Base-by-base conservation (phyloP, 1,140 invertebrate genomes). In the Meloidogyne floridensis region DNA sequence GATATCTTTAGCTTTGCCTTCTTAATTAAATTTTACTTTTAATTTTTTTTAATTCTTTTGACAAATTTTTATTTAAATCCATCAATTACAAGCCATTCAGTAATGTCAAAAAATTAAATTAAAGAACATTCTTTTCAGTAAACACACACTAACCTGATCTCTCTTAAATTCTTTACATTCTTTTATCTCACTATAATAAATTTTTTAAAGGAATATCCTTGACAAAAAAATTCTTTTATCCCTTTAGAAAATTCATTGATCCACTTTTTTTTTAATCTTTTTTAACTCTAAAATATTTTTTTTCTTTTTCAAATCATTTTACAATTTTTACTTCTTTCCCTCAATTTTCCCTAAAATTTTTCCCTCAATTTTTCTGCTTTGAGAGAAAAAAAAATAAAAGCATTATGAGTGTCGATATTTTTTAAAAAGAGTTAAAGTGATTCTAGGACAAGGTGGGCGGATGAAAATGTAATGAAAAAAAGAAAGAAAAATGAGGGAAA, bases 361-460 rank as follows among this genome's bases (percentile, higher is more conserved):
- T 65, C n/a, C 59, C 59, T 65, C 10, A 15, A 65, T 3, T 6
- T 65, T 65, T 65, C n/a, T 65, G n/a, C n/a, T 65, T 32, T 32
- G 32, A 32, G 59, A 65, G 59, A 65, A 65, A 65, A 65, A 65
- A 65, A n/a, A 13, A 13, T n/a, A 53, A 53, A 53, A 53, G 9
- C 9, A 11, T 54, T 54, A 59, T n/a, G 59, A 65, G 15, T 65
- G 59, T 65, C 59, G 59, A 65, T 65, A 65, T 65, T n/a, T 65
- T 53, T 53, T 4, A 11, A 56, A 56, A 59, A 65, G 59, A n/a
- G 47, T 65, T n/a, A 65, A 65, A 65, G n/a, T 4, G 15, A 65
- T 59, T 59, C 11, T 59, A 59, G 56, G 56, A 59, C 56, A 59
- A 65, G 59, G 59, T 65, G 59, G 59, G 59, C 59, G 59, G 59